Evolutionary conservation across 1,140 invertebrate species (phyloP), one percentile per base, ranked within the genome.

Genomic region (Brachionus rubens): DNA sequence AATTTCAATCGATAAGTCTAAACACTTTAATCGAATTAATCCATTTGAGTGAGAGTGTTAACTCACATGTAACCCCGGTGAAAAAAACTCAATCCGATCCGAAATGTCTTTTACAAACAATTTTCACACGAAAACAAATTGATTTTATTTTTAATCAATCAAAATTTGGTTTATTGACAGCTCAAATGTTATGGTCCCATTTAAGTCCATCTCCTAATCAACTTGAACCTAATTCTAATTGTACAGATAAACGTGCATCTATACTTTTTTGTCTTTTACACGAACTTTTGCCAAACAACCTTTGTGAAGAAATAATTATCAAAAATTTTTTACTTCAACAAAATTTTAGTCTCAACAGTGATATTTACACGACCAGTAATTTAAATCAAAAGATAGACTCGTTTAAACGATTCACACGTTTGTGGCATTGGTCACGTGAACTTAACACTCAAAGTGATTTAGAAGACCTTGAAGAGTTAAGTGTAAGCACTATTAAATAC

Each of bases 401-500:
- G 21, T 90, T 90, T 77, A 89, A 90, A 78, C 88, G 89, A 79
- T 93, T 92, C 81, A 87, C 90, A 19, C 84, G 90, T 1, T 82
- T 93, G 1, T 93, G 91, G 91, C 91, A 92, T 81, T 82, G 92
- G 26, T 91, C 91, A 7, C 81, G 91, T 77, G 90, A 91, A 80
- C 83, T 82, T 10, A 83, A 80, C 70, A 76, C 78, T 33, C 82
- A 87, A 79, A 82, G 86, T 82, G 79, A 85, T 77, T 81, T 59
- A 9, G 41, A 54, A 24, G 47, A 43, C 12, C 9, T 24, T 14
- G 36, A 33, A 40, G 40, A 33, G 6, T 67, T 41, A 46, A 59
- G 50, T 24, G 40, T 59, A 26, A 75, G 50, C 10, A 76, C 41
- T 2, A 47, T 56, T 14, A 76, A 33, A 26, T 65, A 62, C 19